These are phyloP conservation scores for Sebastes steindachneri DNA, from an alignment of 2,797 vertebrate species.

Conservation along the genomic window DNA sequence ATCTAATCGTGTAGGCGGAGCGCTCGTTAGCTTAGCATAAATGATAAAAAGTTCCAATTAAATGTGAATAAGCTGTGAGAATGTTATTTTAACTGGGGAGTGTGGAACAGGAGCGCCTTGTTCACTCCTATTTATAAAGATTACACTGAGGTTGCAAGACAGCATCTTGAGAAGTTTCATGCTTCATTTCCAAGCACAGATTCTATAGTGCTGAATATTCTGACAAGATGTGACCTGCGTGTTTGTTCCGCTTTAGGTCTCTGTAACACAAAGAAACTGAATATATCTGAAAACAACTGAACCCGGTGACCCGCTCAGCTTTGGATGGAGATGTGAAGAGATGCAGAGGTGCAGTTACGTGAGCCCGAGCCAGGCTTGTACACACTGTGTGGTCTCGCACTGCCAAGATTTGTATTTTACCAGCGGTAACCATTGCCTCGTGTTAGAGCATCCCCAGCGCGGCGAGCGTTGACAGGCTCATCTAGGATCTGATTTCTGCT, in stretches of 20 bases:
- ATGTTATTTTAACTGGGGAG: conserved; percentile 28
- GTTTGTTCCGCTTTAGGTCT: neutral
- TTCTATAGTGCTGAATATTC: neutral
- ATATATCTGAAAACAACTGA: conserved; percentile 12
- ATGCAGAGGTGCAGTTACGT: conserved; percentile 61
- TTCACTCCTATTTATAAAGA: conserved; percentile 38
- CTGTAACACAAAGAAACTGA: neutral
- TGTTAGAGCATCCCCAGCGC: conserved; percentile 36
- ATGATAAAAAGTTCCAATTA: conserved; percentile 57
- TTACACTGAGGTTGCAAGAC: conserved; percentile 1
- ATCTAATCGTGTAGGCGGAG: conserved; percentile 55
- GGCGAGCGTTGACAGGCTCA: conserved; percentile 52
- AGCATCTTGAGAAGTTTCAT: neutral
- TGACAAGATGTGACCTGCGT: neutral
- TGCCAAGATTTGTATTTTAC: conserved; percentile 65
- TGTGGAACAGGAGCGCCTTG: conserved; percentile 3
- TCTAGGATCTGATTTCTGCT: conserved; percentile 48
- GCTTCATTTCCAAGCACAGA: conserved; percentile 2
- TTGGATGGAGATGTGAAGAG: conserved; percentile 34
- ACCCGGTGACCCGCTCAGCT: conserved; percentile 48
- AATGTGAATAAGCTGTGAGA: conserved; percentile 40
- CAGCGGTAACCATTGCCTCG: conserved; percentile 45
- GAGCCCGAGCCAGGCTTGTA: conserved; percentile 59
- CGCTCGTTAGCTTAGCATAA: conserved; percentile 23
- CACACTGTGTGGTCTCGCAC: conserved; percentile 26